Evolutionary conservation across 53 echinoderm and acorn worm species (phyloP).

Genomic region (Apostichopus leukothele): DNA sequence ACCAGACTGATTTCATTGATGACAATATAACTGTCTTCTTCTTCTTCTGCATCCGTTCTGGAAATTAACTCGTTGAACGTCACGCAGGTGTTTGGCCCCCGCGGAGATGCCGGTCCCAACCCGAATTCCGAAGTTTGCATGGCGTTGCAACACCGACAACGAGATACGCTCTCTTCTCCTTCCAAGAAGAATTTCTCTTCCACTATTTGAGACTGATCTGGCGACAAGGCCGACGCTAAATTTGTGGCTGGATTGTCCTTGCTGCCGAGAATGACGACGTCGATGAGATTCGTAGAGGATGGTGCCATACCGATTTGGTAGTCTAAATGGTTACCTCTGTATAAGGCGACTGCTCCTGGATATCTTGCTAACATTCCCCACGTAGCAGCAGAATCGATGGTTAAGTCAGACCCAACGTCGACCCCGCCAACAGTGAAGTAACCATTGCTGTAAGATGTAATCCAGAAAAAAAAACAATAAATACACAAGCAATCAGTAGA

Average conservation of each 20-base stretch:
- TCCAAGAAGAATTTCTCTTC: constrained; percentile 30
- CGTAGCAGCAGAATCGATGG: constrained; percentile 26
- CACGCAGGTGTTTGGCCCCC: constrained; percentile 65
- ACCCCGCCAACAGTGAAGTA: constrained; percentile 66
- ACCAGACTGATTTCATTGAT: constrained; percentile 31
- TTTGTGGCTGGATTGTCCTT: constrained; percentile 44
- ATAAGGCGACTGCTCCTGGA: constrained; percentile 71
- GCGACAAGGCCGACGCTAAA: constrained; percentile 53
- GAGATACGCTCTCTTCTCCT: constrained; percentile 64
- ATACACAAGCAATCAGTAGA: no score
- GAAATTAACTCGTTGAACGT: neutral
- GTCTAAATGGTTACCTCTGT: constrained; percentile 61
- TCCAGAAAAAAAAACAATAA: constrained; percentile 14
- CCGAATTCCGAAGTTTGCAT: constrained; percentile 57
- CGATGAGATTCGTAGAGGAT: constrained; percentile 58
- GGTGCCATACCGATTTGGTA: constrained; percentile 54
- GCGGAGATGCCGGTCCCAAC: constrained; percentile 67
- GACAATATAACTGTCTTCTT: neutral
- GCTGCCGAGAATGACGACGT: constrained; percentile 75
- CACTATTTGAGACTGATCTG: constrained; percentile 44
- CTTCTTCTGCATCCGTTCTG: neutral
- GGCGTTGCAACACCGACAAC: constrained; percentile 78
- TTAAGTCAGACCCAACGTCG: constrained; percentile 39
- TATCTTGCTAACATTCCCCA: constrained; percentile 30
- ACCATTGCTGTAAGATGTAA: constrained; percentile 62